Evolutionary conservation across 2,113 vertebrate species (phyloP).

Genomic region (Pandion haliaetus): DNA sequence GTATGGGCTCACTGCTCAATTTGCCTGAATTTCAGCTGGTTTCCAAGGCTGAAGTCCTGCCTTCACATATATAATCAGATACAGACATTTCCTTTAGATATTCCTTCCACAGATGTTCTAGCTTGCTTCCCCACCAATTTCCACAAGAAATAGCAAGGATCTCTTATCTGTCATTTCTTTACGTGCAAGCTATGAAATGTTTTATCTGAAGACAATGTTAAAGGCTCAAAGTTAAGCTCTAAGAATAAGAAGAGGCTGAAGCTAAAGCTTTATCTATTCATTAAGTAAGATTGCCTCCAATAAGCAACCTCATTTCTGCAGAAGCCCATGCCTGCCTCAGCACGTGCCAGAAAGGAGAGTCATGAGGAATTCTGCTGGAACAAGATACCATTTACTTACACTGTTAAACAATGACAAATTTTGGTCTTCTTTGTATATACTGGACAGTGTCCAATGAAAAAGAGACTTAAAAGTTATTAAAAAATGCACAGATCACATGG

Average conservation of each 20-base stretch:
- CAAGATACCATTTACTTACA: neutral
- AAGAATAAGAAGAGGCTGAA: neutral
- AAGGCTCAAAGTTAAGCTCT: neutral
- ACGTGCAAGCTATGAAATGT: neutral
- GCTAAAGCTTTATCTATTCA: neutral
- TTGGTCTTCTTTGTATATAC: neutral
- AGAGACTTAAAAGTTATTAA: neutral
- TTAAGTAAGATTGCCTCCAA: neutral
- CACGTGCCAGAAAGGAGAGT: neutral
- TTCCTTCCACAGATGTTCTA: neutral
- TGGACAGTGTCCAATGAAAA: neutral
- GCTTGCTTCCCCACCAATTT: neutral
- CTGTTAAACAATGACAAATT: neutral
- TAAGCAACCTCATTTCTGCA: neutral
- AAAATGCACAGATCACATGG: neutral
- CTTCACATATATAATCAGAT: neutral
- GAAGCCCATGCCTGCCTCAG: neutral
- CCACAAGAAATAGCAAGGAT: neutral
- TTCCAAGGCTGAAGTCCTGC: neutral
- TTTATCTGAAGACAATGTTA: neutral
- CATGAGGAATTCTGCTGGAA: neutral
- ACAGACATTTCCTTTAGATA: neutral
- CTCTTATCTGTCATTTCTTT: neutral
- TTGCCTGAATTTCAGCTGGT: neutral
- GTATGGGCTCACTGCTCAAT: neutral